Evolutionary conservation across 2,113 vertebrate genomes (phyloP), one percentile per base, ranked within the genome.

Genomic region (Arenaria interpres): DNA sequence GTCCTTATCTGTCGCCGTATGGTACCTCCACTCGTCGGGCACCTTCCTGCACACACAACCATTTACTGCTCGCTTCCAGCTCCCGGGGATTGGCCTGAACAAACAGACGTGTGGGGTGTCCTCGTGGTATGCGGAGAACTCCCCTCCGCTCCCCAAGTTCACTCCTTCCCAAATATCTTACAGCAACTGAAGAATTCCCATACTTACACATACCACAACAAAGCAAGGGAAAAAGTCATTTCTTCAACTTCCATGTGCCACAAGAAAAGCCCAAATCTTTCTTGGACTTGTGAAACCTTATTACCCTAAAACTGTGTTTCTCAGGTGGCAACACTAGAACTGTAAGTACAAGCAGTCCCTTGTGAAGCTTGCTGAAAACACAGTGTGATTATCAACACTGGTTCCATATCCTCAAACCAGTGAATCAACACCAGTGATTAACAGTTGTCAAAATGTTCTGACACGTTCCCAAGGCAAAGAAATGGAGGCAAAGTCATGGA

Each of bases 381-480:
- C 1, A 1, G 33, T 2, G 23, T 15, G 41, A 3, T 46, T 46
- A 46, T 4, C 45, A 41, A 5, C 27, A 3, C 1, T 2, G 39
- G 27, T 5, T 30, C 30, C 5, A 0, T 4, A 20, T 15, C 63
- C 76, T 56, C 46, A 28, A 10, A 60, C 23, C n/a, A 20, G 39
- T 5, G 53, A 30, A 11, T 43, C 83, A 27, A n/a, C 56, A 63
- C 6, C 50, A 35, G 21, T 2, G 27, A 45, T 64, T 14, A 57
- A 35, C 50, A 22, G 71, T 59, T 67, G 32, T 27, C 77, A 62
- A 25, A 72, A 37, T 7, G 33, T 8, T 73, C 77, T 62, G 8
- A 8, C 19, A 5, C 8, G 24, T 43, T 73, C 59, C 66, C 35
- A 30, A 45, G 35, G 46, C 60, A 78, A 16, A 83, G 30, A 41